Base-by-base conservation (phyloP, 2,888 invertebrate genomes). In the Coecobrya sp. region DNA sequence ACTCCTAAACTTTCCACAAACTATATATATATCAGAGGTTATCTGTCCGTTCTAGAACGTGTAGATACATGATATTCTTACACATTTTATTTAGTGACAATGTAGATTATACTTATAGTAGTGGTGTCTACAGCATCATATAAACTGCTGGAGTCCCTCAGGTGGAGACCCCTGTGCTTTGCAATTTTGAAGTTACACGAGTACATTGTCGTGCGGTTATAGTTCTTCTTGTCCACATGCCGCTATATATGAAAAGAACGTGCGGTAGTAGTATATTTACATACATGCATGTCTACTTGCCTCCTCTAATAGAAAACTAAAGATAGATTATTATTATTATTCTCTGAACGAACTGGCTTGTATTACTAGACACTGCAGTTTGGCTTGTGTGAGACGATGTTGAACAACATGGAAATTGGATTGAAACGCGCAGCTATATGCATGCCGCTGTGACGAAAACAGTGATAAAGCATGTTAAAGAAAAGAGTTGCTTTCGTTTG, bases 111-210 rank as follows among this genome's bases (percentile, higher is more conserved):
- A 36, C 8, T n/a, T 42, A 30, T 16, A 59, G 55, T n/a, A 30
- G 19, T 81, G 52, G 25, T 81, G n/a, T 81, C n/a, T 36, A 30
- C 76, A 42, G 42, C 42, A 45, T 27, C 76, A 79, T 25, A 55
- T n/a, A 81, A 81, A 55, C 55, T 79, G 45, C 27, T 85, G 42
- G 70, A 86, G 84, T 92, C 91, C 91, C 91, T 88, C 87, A 92
- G 91, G 91, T 87, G 87, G 84, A 87, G 91, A n/a, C n/a, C 91
- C 73, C 45, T 86, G 86, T 91, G 86, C 91, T 86, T 85, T 91
- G 89, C 89, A 73, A 89, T 81, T 81, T 59, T 30, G 27, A 30
- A 81, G 52, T 55, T 55, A 70, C 68, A 22, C 19, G 81, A 88
- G 65, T 42, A 87, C 36, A 68, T 81, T 22, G 68, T 86, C 52